A percentile compares a stretch with the other conserved stretches of the same genome.
These are phyloP conservation scores for Drosophila helvetica DNA, from an alignment of 2,888 invertebrate genomes.

Conservation along the genomic window DNA sequence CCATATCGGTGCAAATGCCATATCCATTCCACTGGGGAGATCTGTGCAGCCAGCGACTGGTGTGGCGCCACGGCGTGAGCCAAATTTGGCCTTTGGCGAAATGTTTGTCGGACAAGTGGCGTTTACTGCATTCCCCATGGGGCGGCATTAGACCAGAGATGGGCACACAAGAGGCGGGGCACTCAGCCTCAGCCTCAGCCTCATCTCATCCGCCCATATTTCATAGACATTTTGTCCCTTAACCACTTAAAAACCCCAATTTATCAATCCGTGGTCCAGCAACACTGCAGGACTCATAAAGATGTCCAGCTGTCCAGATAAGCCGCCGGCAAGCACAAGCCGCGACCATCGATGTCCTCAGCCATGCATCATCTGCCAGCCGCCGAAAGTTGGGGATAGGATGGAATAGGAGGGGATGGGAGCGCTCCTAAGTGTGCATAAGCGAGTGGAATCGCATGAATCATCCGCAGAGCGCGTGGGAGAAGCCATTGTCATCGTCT, in stretches of 20 bases:
- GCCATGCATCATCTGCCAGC: slow-evolving; percentile 67
- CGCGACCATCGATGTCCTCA: slow-evolving; percentile 37
- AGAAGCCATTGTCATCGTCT: slow-evolving; percentile 48
- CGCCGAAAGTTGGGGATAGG: neutral
- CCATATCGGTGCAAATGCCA: slow-evolving; percentile 74
- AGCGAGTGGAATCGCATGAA: slow-evolving; percentile 69
- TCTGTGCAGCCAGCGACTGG: slow-evolving; percentile 44
- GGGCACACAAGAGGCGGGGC: slow-evolving; percentile 7
- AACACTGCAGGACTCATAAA: slow-evolving; percentile 59
- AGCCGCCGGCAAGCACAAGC: slow-evolving; percentile 41
- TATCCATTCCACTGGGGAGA: slow-evolving; percentile 37
- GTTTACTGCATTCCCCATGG: slow-evolving; percentile 53
- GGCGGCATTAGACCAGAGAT: slow-evolving; percentile 36
- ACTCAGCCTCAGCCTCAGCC: too few species aligned
- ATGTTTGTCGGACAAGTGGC: slow-evolving; percentile 59
- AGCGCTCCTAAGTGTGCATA: slow-evolving; percentile 60
- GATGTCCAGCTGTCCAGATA: slow-evolving; percentile 62
- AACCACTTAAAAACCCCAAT: slow-evolving; percentile 75
- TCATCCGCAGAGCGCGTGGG: slow-evolving; percentile 66
- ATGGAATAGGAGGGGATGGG: neutral
- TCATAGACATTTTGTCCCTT: slow-evolving; percentile 15
- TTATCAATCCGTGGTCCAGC: slow-evolving; percentile 51
- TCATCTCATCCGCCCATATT: slow-evolving; percentile 5
- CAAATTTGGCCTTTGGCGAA: slow-evolving; percentile 73
- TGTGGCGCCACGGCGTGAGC: slow-evolving; percentile 74